Percentiles rank a stretch among this genome's conserved stretches.
phyloP scores from a whole-genome alignment of 2,888 invertebrate species.

The Loripinus fragilis region DNA sequence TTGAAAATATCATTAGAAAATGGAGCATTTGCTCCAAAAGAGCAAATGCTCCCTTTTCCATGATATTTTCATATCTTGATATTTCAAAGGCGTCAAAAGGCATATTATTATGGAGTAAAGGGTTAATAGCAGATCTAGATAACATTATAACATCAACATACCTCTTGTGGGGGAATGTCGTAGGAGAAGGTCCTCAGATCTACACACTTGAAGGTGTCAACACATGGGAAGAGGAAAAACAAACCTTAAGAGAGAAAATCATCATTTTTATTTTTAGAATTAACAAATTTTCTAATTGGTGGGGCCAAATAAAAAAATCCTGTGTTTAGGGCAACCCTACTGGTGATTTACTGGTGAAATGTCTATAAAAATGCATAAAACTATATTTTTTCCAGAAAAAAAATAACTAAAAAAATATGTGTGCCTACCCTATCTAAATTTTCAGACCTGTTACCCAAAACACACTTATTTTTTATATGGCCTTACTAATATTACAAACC shows the following conservation, averaged over 20 bases:
- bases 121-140: neutral
- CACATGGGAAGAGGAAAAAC: slow-evolving; percentile 80
- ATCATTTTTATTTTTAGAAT: too few relatives aligned
- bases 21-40: neutral
- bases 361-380: too few relatives aligned
- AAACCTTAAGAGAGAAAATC: slow-evolving; percentile 62
- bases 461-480: too few relatives aligned
- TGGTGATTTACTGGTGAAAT: too few relatives aligned
- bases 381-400: too few relatives aligned
- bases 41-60: neutral
- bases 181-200: slow-evolving; percentile 82
- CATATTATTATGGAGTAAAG: neutral
- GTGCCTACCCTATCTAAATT: too few relatives aligned
- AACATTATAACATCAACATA: slow-evolving; percentile 37
- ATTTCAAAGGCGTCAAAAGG: neutral
- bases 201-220: slow-evolving; percentile 78
- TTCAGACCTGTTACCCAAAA: too few relatives aligned
- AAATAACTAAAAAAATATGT: too few relatives aligned
- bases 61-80: neutral
- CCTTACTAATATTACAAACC: too few relatives aligned
- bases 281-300: too few relatives aligned
- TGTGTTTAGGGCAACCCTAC: too few relatives aligned
- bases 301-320: too few relatives aligned
- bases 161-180: slow-evolving; percentile 83
- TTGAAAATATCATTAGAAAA: neutral